Percentiles rank a stretch among this genome's conserved stretches.
Evolutionary conservation across 2,797 vertebrate genomes (phyloP).

Genomic region (Manis crassicaudata): DNA sequence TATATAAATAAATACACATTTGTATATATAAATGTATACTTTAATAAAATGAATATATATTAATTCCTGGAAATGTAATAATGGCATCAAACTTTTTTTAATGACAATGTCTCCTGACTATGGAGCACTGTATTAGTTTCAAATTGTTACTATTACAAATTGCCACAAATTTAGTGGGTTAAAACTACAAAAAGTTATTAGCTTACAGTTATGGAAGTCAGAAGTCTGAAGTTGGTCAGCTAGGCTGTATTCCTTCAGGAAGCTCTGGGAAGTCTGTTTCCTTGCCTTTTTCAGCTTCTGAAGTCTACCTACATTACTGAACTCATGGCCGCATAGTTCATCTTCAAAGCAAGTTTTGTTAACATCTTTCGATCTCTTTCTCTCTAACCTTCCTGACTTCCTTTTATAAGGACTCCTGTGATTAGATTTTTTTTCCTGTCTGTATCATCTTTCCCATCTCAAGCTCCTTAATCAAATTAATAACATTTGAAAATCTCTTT

Average conservation of each 20-base stretch:
- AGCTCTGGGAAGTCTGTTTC: not conserved
- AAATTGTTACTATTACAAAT: not conserved
- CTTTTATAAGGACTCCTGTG: not conserved
- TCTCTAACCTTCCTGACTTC: not conserved
- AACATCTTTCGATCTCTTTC: not conserved
- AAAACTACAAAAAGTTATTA: not conserved
- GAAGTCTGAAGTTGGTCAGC: not conserved
- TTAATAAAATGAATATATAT: slow-evolving; percentile 23
- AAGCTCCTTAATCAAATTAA: not conserved
- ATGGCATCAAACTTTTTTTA: not conserved
- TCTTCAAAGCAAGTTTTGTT: not conserved
- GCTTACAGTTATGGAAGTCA: not conserved
- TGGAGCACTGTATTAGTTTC: not conserved
- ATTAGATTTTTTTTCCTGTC: not conserved
- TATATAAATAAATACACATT: not conserved
- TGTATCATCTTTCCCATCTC: not conserved
- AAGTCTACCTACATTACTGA: not conserved
- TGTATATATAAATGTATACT: not conserved
- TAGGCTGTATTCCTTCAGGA: not conserved
- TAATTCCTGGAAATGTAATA: not conserved
- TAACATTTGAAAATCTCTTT: not conserved
- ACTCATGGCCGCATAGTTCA: not conserved
- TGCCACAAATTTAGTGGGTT: not conserved
- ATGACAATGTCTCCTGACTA: not conserved
- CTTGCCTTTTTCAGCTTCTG: not conserved